phyloP scores from a whole-genome alignment of 2,888 invertebrate species.

The Nephrocerus scutellatus region DNA sequence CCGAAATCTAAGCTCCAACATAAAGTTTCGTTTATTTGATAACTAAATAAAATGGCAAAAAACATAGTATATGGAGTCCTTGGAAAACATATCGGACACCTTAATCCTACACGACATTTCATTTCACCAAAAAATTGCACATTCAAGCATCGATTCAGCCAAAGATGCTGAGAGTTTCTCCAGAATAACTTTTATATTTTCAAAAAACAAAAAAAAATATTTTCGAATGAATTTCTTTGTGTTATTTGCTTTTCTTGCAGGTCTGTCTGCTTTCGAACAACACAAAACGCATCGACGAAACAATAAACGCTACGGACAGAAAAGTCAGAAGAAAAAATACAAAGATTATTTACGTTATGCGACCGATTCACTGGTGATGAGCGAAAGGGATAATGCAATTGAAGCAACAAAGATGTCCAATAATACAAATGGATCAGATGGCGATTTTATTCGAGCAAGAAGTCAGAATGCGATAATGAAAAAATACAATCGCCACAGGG shows the following conservation, averaged over 20 bases:
- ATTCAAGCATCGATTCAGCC: too few species aligned
- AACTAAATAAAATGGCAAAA: too few species aligned
- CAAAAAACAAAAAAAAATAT: too few species aligned
- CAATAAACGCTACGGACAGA: constrained; percentile 39
- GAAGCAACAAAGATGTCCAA: neutral
- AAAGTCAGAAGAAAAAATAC: constrained; percentile 42
- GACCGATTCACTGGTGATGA: constrained; percentile 4
- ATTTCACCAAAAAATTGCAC: too few species aligned
- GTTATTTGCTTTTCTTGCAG: constrained; percentile 1
- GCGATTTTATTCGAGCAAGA: constrained; percentile 8
- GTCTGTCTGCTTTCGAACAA: constrained; percentile 35
- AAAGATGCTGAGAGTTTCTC: too few species aligned
- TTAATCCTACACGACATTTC: too few species aligned
- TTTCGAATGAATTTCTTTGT: constrained; percentile 3
- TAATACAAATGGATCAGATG: neutral
- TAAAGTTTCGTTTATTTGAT: too few species aligned
- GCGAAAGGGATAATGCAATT: neutral
- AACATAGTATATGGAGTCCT: too few species aligned
- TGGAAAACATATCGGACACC: too few species aligned
- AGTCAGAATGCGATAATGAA: constrained; percentile 4
- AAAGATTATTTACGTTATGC: constrained; percentile 36
- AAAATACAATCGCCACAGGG: constrained; percentile 10
- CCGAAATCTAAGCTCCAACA: too few species aligned
- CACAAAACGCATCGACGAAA: constrained; percentile 38
- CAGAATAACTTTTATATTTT: too few species aligned